Evolutionary conservation across 2,888 invertebrate species (phyloP), one percentile per base, ranked within the genome.

Genomic region (Cryptocephalus moraei): DNA sequence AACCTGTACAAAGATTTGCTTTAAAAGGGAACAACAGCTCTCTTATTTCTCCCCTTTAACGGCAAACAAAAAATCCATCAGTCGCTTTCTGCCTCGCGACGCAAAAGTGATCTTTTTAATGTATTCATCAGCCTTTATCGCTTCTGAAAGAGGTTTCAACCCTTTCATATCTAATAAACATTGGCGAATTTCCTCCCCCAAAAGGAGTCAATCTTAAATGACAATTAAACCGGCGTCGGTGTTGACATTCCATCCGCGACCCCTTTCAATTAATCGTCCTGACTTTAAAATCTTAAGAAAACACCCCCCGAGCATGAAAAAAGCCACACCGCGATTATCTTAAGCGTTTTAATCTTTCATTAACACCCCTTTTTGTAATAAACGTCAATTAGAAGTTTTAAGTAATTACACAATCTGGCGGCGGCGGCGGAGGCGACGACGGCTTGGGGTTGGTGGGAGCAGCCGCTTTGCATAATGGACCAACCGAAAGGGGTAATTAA

Each of bases 401-500:
- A 64, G 67, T 69, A 69, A 69, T 69, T 69, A 69, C 67, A 66
- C 66, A 68, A 67, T 69, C 68, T 67, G 61, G 59, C 56, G 48
- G 45, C 51, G 47, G 41, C 38, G 48, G 46, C 41, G 41, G 50
- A 52, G 56, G 54, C 52, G 57, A 56, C 53, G 50, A 47, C 22
- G 22, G 22, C 6, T 22, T 22, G 6, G 22, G 45, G 48, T 49
- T 45, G 49, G 49, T 12, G 36, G 36, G 49, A 51, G 41, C 50
- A 52, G 53, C 49, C 54, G 59, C 63, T 69, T 69, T 69, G 68
- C 69, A 69, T 69, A 69, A 69, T 69, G 69, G 68, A 68, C 68
- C 69, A 66, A 58, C 54, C 62, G 61, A 69, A 70, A 68, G 69
- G 69, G 70, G 67, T 69, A 70, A 69, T 70, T 69, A 70, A 68